These are phyloP conservation scores for Drepana falcataria DNA, from an alignment of 2,888 invertebrate species.

Conservation along the genomic window DNA sequence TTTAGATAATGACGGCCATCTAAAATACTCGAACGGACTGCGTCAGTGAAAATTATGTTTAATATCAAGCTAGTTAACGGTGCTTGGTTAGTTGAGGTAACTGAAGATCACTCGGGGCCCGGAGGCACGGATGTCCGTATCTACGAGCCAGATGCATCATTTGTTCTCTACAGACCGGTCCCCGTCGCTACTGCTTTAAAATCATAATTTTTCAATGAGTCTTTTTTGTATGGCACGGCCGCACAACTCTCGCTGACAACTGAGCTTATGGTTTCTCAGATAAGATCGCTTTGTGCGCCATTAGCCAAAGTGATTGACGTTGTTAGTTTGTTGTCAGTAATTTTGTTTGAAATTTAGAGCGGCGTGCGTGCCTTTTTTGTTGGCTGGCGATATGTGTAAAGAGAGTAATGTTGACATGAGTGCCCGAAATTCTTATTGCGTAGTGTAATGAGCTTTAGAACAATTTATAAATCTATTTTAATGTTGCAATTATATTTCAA, in stretches of 20 bases:
- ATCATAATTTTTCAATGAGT: slow-evolving; percentile 62
- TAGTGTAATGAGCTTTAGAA: not conserved
- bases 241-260: slow-evolving; percentile 63
- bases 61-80: slow-evolving; percentile 66
- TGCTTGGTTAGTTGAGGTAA: slow-evolving; percentile 22
- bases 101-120: slow-evolving; percentile 19
- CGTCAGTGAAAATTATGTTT: slow-evolving; percentile 72
- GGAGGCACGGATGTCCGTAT: slow-evolving; percentile 47
- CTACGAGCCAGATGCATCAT: slow-evolving; percentile 37
- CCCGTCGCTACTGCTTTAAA: slow-evolving; percentile 50
- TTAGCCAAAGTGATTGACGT: slow-evolving; percentile 77
- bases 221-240: slow-evolving; percentile 38
- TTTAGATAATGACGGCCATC: slow-evolving; percentile 65
- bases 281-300: slow-evolving; percentile 67
- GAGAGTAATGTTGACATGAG: slow-evolving; percentile 52
- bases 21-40: slow-evolving; percentile 66
- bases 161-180: slow-evolving; percentile 48
- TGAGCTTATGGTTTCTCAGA: slow-evolving; percentile 59
- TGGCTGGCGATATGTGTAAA: slow-evolving; percentile 31
- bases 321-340: slow-evolving; percentile 72
- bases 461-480: not conserved
- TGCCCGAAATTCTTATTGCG: slow-evolving; percentile 4
- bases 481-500: too few species aligned
- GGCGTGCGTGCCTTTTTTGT: slow-evolving; percentile 40
- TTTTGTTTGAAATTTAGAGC: slow-evolving; percentile 74